Conservation (phyloP, 2,888 invertebrate genomes). For the Phania funesta region DNA sequence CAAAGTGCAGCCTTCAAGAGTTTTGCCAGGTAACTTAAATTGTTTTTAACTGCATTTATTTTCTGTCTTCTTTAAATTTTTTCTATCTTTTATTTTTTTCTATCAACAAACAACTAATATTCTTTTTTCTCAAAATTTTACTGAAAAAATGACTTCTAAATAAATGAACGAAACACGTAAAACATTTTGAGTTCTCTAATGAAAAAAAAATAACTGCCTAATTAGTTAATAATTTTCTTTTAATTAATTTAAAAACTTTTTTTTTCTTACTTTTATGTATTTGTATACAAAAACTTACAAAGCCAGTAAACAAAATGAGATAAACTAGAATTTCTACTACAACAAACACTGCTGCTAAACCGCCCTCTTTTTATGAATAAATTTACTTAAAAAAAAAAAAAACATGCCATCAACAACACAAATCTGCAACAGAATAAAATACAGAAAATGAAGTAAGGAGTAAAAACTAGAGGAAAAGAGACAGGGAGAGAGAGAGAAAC, state of each 20-base stretch:
- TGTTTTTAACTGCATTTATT: conserved; percentile 19
- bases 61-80: neutral
- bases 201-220: conserved; percentile 4
- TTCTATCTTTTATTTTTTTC: conserved; percentile 12
- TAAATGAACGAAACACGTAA: neutral
- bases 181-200: conserved; percentile 25
- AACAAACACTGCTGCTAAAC: conserved; percentile 67
- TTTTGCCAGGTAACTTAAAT: conserved; percentile 96
- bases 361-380: conserved; percentile 49
- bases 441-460: conserved; percentile 16
- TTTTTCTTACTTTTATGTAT: conserved; percentile 52
- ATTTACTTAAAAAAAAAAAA: neutral
- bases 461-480: neutral
- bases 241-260: conserved; percentile 43
- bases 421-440: conserved; percentile 2
- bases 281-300: conserved; percentile 41
- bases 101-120: conserved; percentile 13
- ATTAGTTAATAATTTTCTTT: conserved; percentile 49
- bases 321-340: conserved; percentile 65
- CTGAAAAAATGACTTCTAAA: neutral
- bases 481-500: conserved; percentile 15
- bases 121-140: conserved; percentile 13
- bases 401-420: neutral
- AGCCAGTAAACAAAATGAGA: conserved; percentile 64
- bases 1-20: conserved; percentile 99